phyloP scores from a whole-genome alignment of 2,888 invertebrate genomes.

The Orthonychiurus folsomi region DNA sequence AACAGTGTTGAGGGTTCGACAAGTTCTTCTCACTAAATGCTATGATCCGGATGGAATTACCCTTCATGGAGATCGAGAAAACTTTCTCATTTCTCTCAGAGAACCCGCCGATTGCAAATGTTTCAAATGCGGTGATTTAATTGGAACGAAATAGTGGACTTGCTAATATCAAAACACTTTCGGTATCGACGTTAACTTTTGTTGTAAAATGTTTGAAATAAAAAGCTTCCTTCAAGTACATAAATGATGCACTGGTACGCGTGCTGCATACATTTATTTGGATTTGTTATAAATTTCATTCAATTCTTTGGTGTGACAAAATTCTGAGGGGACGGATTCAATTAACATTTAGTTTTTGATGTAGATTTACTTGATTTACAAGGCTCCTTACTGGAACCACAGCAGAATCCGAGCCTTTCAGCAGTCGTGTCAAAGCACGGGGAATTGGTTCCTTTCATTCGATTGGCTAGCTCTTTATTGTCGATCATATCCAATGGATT shows the following conservation, averaged over 20 bases:
- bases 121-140: constrained; percentile 78
- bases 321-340: too few relatives aligned
- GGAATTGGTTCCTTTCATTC: neutral
- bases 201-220: neutral
- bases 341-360: too few relatives aligned
- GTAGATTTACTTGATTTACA: too few relatives aligned
- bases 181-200: too few relatives aligned
- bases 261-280: too few relatives aligned
- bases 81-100: constrained; percentile 71
- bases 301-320: too few relatives aligned
- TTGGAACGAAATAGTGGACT: constrained; percentile 40
- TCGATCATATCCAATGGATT: constrained; percentile 4
- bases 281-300: too few relatives aligned
- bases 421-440: constrained; percentile 13
- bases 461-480: neutral
- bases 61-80: constrained; percentile 58
- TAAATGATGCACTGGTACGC: too few relatives aligned
- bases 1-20: constrained; percentile 69
- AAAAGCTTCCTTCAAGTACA: neutral
- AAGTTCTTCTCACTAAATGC: constrained; percentile 71
- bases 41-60: constrained; percentile 79
- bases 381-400: too few relatives aligned
- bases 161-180: too few relatives aligned
- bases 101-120: constrained; percentile 87
- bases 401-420: constrained; percentile 17